These are phyloP conservation scores for Eupithecia vulgata DNA, from an alignment of 2,888 invertebrate species.

Conservation along the genomic window DNA sequence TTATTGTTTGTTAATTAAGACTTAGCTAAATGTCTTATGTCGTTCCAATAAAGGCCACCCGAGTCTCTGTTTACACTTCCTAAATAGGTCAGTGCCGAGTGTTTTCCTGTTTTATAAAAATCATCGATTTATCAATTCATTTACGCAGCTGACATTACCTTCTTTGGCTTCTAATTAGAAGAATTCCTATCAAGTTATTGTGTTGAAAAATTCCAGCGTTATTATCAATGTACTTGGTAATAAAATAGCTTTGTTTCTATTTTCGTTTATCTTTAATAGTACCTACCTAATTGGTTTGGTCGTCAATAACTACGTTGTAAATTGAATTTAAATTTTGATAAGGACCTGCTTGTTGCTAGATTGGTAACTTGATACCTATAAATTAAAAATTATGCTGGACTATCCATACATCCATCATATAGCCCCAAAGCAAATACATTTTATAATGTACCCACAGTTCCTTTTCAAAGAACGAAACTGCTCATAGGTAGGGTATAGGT, in stretches of 20 bases:
- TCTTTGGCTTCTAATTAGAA: constrained; percentile 19
- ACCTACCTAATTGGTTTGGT: constrained; percentile 5
- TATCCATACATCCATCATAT: background rate
- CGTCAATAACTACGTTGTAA: background rate
- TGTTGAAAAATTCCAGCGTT: constrained; percentile 8
- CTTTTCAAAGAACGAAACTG: background rate
- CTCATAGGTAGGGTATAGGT: background rate
- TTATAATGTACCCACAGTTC: background rate
- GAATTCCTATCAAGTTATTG: constrained; percentile 24
- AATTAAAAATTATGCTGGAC: background rate
- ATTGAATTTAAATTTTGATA: background rate
- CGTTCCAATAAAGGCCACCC: constrained; percentile 9
- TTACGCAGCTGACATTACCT: constrained; percentile 17
- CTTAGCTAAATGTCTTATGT: background rate
- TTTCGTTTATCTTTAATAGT: background rate
- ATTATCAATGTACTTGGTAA: background rate
- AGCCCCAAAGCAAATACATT: background rate
- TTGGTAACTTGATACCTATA: background rate
- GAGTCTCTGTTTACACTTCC: constrained; percentile 10
- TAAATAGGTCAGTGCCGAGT: constrained; percentile 20
- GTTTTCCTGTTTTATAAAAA: constrained; percentile 26
- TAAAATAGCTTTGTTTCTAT: constrained; percentile 5
- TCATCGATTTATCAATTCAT: constrained; percentile 24
- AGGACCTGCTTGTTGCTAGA: background rate
- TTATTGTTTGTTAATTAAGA: constrained; percentile 4